Conservation (phyloP, 2,888 invertebrate species). For the Serripes groenlandicus region DNA sequence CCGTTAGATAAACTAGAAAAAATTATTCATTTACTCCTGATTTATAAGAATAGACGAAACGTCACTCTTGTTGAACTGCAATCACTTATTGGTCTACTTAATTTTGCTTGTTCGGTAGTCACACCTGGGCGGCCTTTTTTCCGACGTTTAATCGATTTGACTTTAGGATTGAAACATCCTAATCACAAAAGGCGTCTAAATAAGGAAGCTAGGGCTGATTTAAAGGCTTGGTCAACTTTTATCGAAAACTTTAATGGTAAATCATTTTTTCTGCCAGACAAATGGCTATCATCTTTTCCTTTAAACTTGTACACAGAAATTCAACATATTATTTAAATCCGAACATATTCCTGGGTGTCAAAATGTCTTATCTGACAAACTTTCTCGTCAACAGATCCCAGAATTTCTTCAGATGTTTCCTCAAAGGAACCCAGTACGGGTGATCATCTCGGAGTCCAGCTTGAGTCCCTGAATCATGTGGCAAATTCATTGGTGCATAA, state of each 20-base stretch:
- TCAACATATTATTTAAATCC: slow-evolving; percentile 38
- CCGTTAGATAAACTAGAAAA: too few relatives aligned
- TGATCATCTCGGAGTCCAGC: slow-evolving; percentile 23
- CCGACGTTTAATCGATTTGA: slow-evolving; percentile 58
- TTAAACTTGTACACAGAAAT: slow-evolving; percentile 38
- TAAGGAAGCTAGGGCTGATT: slow-evolving; percentile 19
- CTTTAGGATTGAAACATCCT: slow-evolving; percentile 34
- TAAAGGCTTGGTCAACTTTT: slow-evolving; percentile 38
- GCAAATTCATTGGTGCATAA: neutral
- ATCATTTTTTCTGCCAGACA: slow-evolving; percentile 13
- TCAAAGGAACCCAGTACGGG: slow-evolving; percentile 30
- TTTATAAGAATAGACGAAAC: too few relatives aligned
- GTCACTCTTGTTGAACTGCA: slow-evolving; percentile 34
- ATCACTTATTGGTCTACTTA: slow-evolving; percentile 42
- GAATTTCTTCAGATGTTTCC: slow-evolving; percentile 48
- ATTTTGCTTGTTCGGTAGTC: slow-evolving; percentile 45
- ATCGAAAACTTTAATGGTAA: slow-evolving; percentile 44
- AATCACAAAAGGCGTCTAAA: slow-evolving; percentile 34
- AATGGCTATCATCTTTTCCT: slow-evolving; percentile 13
- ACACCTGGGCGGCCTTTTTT: slow-evolving; percentile 51
- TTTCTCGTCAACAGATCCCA: slow-evolving; percentile 55
- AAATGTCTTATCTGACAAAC: slow-evolving; percentile 48
- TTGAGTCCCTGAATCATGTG: slow-evolving; percentile 5
- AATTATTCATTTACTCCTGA: too few relatives aligned
- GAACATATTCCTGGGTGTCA: slow-evolving; percentile 44